Evolutionary conservation across 2,797 vertebrate genomes (phyloP).

Genomic region (Myotis myotis): DNA sequence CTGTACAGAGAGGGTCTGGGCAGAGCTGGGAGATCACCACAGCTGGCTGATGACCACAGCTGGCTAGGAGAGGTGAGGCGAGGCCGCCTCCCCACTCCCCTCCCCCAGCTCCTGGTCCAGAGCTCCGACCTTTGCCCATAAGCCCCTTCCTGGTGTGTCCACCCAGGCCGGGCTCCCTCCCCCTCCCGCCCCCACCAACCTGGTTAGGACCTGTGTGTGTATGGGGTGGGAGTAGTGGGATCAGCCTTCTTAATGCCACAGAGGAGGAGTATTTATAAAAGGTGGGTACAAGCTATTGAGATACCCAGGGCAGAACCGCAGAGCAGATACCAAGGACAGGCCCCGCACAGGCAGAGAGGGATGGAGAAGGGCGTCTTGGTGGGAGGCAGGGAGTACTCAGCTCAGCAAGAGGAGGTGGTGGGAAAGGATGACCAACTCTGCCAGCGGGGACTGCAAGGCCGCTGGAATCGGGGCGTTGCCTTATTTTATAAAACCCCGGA

Average conservation of each 20-base stretch:
- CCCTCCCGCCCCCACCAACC: not conserved
- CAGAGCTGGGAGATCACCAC: not conserved
- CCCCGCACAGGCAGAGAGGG: accelerated
- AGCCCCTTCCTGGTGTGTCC: not conserved
- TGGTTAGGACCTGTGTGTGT: not conserved
- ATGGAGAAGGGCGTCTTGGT: not conserved
- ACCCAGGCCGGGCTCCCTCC: not conserved
- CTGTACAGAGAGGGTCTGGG: not conserved
- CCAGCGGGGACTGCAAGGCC: not conserved
- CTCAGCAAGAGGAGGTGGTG: not conserved
- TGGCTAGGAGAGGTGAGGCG: not conserved
- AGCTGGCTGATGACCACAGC: too few relatives aligned
- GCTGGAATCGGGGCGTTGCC: too few relatives aligned
- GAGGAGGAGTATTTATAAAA: not conserved
- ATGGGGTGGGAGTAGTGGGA: accelerated
- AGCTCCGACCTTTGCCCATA: not conserved
- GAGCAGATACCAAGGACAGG: not conserved
- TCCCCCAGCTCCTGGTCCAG: not conserved
- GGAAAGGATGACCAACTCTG: not conserved
- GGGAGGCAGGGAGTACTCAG: not conserved
- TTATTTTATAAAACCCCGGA: not conserved
- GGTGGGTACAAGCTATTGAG: not conserved
- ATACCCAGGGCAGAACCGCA: not conserved
- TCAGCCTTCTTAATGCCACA: not conserved
- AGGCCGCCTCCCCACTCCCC: not conserved